Evolutionary conservation across 1,140 invertebrate species (phyloP).

Genomic region (Pygmarrhopalites habei): DNA sequence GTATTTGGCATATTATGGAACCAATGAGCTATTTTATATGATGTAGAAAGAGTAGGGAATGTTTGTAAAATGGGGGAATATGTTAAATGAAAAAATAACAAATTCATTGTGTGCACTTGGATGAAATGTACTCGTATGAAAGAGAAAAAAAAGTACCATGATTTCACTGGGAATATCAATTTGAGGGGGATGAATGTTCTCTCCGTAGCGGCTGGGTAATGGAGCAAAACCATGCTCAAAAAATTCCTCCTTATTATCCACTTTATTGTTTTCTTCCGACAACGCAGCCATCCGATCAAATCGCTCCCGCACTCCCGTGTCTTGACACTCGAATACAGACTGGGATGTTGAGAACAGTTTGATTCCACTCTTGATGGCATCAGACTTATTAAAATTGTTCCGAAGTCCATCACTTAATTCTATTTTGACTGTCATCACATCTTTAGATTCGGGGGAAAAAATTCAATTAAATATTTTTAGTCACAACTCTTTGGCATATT

Average conservation of each 20-base stretch:
- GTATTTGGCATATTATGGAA: too few species aligned
- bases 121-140: too few species aligned
- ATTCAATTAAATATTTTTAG: too few species aligned
- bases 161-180: slow-evolving; percentile 66
- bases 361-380: slow-evolving; percentile 31
- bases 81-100: too few species aligned
- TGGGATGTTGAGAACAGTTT: slow-evolving; percentile 34
- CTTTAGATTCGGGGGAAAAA: too few species aligned
- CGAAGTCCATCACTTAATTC: slow-evolving; percentile 47
- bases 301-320: slow-evolving; percentile 71
- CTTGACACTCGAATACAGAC: slow-evolving; percentile 64
- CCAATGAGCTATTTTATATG: too few species aligned
- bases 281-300: slow-evolving; percentile 69
- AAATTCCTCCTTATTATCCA: slow-evolving; percentile 24
- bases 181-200: slow-evolving; percentile 76
- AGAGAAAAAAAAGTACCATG: slow-evolving; percentile 17
- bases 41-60: too few species aligned
- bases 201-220: slow-evolving; percentile 72
- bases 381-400: slow-evolving; percentile 33
- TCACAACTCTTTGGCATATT: too few species aligned
- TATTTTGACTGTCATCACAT: slow-evolving; percentile 54
- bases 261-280: slow-evolving; percentile 68
- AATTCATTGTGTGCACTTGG: too few species aligned
- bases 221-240: slow-evolving; percentile 59
- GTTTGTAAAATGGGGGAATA: too few species aligned